These are phyloP conservation scores for Luscinia megarhynchos DNA, from an alignment of 2,797 vertebrate species.

Conservation along the genomic window DNA sequence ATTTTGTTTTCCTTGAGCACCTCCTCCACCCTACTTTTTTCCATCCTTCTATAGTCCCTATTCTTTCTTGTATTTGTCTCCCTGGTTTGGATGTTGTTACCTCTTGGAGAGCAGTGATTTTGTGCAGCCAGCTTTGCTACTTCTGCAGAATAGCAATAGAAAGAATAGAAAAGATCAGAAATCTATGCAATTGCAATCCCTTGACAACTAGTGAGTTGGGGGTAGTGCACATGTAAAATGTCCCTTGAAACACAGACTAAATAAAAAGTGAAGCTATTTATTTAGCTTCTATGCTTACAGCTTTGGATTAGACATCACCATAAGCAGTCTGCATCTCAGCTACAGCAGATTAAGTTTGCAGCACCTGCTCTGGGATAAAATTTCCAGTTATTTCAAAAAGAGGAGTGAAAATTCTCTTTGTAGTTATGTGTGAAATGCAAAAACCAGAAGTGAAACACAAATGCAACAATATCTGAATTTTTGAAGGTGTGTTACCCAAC, in stretches of 20 bases:
- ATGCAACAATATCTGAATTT: neutral
- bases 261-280: neutral
- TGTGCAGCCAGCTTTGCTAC: neutral
- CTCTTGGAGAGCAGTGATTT: neutral
- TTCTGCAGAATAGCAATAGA: neutral
- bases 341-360: neutral
- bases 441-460: neutral
- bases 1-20: neutral
- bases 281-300: neutral
- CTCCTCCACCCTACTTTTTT: neutral
- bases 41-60: neutral
- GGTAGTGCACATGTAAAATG: neutral
- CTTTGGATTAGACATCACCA: neutral
- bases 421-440: neutral
- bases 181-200: neutral
- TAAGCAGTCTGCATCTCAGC: neutral
- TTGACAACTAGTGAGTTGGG: neutral
- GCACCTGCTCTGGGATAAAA: neutral
- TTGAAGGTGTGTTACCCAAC: neutral
- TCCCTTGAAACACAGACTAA: neutral
- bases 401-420: neutral
- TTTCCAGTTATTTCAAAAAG: neutral
- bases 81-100: neutral
- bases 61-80: neutral
- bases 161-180: neutral